A percentile compares a stretch with the other conserved stretches of the same genome.
Evolutionary conservation across 2,888 invertebrate species (phyloP).

Genomic region (Odontocerum albicorne): DNA sequence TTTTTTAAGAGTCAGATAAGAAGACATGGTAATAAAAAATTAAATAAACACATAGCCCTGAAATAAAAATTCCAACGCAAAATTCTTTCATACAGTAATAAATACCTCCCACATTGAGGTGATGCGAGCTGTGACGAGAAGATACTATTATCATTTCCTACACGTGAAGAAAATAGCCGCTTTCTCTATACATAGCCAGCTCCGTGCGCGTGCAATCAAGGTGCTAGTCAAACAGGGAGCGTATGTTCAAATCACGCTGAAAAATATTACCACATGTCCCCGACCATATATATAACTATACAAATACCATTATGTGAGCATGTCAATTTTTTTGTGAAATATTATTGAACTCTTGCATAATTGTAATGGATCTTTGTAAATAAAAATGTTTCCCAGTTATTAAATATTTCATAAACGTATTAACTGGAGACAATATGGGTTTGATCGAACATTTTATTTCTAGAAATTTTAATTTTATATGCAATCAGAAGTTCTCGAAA

Average conservation of each 20-base stretch:
- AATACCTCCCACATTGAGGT: slow-evolving; percentile 27
- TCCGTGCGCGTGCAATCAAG: neutral
- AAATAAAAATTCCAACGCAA: slow-evolving; percentile 14
- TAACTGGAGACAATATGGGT: no score
- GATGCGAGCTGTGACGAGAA: slow-evolving; percentile 4
- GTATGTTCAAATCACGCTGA: slow-evolving; percentile 7
- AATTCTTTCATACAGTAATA: slow-evolving; percentile 26
- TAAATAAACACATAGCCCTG: slow-evolving; percentile 5
- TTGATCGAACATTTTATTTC: no score
- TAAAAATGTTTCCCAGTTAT: no score
- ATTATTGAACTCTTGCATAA: no score
- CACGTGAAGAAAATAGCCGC: neutral
- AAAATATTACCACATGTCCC: slow-evolving; percentile 15
- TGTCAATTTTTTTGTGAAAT: no score
- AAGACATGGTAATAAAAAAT: slow-evolving; percentile 6
- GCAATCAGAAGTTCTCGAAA: no score
- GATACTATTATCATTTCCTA: slow-evolving; percentile 12
- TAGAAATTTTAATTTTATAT: no score
- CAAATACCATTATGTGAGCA: slow-evolving; percentile 8
- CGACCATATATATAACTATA: slow-evolving; percentile 7
- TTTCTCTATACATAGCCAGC: slow-evolving; percentile 5
- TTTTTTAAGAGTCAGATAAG: slow-evolving; percentile 15
- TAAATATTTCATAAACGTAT: no score
- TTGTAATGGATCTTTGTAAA: no score
- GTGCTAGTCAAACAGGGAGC: slow-evolving; percentile 7